Conservation (phyloP, 1,140 invertebrate genomes). For the Drosophila kohkoa region DNA sequence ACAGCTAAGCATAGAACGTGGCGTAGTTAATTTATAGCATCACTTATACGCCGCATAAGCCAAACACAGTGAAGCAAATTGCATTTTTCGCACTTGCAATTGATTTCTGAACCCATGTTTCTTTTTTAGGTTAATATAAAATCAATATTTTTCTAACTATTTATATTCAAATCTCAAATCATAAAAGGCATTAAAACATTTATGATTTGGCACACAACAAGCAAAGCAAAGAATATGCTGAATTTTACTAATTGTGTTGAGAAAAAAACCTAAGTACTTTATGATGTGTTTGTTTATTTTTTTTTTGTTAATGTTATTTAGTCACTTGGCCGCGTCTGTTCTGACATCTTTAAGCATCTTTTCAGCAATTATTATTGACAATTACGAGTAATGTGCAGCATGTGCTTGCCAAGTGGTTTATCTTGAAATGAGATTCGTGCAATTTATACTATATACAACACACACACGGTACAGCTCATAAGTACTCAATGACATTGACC, state of each 20-base stretch:
- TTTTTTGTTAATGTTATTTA: neutral
- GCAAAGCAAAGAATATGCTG: too few relatives aligned
- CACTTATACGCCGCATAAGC: constrained; percentile 50
- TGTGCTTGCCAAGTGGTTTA: constrained; percentile 67
- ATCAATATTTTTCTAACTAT: too few relatives aligned
- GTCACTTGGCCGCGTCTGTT: constrained; percentile 17
- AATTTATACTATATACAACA: constrained; percentile 16
- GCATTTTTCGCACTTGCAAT: too few relatives aligned
- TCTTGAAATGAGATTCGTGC: constrained; percentile 65
- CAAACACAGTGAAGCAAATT: constrained; percentile 14
- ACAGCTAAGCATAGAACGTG: constrained; percentile 22
- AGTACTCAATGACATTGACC: constrained; percentile 68
- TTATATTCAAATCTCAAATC: too few relatives aligned
- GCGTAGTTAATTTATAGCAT: constrained; percentile 62
- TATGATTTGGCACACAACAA: too few relatives aligned
- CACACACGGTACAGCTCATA: neutral
- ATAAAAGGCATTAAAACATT: too few relatives aligned
- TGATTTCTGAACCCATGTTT: too few relatives aligned
- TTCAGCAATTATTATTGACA: constrained; percentile 61
- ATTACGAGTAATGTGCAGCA: constrained; percentile 64
- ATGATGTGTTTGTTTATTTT: too few relatives aligned
- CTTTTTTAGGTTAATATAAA: too few relatives aligned
- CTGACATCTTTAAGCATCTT: constrained; percentile 47
- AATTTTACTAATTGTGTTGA: too few relatives aligned
- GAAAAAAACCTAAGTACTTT: too few relatives aligned